A percentile compares a stretch with the other conserved stretches of the same genome.
These are phyloP conservation scores for Thyatira batis DNA, from an alignment of 2,888 invertebrate genomes.

Conservation along the genomic window DNA sequence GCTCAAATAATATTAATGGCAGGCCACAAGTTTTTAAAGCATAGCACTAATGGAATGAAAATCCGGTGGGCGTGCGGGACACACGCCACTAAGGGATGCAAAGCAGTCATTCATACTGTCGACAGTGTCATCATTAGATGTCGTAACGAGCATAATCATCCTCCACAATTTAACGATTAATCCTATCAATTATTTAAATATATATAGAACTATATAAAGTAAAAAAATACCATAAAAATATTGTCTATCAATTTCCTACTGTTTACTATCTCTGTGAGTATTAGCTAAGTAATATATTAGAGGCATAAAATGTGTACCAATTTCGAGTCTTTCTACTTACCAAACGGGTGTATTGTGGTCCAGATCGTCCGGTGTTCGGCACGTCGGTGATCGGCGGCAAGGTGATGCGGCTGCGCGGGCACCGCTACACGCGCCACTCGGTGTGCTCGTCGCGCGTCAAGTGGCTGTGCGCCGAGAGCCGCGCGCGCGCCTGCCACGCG, in stretches of 20 bases:
- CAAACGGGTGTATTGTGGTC: background rate
- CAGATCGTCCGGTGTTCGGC: constrained; percentile 68
- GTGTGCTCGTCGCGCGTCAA: constrained; percentile 72
- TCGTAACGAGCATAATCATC: constrained; percentile 32
- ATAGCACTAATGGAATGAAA: constrained; percentile 24
- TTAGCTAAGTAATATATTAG: too few species aligned
- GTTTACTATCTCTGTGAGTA: too few species aligned
- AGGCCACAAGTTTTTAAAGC: constrained; percentile 42
- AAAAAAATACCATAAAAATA: background rate
- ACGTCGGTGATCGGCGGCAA: constrained; percentile 66
- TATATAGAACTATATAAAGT: too few species aligned
- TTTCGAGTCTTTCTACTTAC: too few species aligned
- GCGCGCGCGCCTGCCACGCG: constrained; percentile 62
- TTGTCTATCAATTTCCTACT: too few species aligned
- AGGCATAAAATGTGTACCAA: too few species aligned
- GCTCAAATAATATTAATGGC: constrained; percentile 30
- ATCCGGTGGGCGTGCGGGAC: constrained; percentile 40
- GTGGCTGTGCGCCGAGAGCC: constrained; percentile 70
- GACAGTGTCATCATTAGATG: constrained; percentile 23
- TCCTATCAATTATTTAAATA: too few species aligned
- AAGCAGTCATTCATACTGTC: constrained; percentile 31
- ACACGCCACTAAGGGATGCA: constrained; percentile 25
- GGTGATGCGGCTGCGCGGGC: constrained; percentile 68
- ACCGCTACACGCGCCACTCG: constrained; percentile 70
- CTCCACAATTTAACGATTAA: too few species aligned